Base-by-base conservation (phyloP, 2,888 invertebrate genomes). In the Ganaspis brasiliensis region DNA sequence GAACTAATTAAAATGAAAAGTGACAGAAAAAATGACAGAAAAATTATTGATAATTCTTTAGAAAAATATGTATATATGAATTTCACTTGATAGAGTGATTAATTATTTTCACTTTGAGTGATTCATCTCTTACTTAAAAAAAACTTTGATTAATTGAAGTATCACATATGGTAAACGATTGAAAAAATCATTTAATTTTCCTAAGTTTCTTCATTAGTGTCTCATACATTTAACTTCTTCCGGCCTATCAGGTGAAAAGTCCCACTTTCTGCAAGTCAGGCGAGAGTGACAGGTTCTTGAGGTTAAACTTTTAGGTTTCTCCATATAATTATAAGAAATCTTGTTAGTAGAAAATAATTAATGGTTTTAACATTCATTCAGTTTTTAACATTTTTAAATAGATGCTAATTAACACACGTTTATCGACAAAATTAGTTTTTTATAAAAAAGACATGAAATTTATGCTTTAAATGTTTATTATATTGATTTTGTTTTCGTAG, bases 251-350 rank as follows among this genome's bases (percentile, higher is more conserved):
- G 16, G 52, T 55, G 52, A 9, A 55, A 55, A 55, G 52, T 1
- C 4, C 19, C 19, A 55, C 52, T 55, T 55, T 55, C 52, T 55
- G 52, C 52, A 55, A 55, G 52, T 55, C 52, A 55, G 52, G 52
- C 52, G 21, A 55, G 21, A 55, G 52, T 55, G 52, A 55, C 52
- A 19, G 52, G 21, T 52, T 52, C 52, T 21, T 52, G 16, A 52
- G 19, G 52, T 52, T 9, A 16, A 55, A 55, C 52, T 9, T 9
- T 16, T 16, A 9, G 8, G 19, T 55, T 55, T 55, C 52, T 55
- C 52, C 19, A 16, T 21, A 16, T 55, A 45, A 10, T 14, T 45
- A 14, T 3, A 9, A 55, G 52, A 9, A 55, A 55, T 55, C 19
- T 19, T 55, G 16, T 9, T 6, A 55, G 52, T 19, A 19, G 19